Evolutionary conservation across 2,113 vertebrate genomes (phyloP).

Genomic region (Saimiri boliviensis): DNA sequence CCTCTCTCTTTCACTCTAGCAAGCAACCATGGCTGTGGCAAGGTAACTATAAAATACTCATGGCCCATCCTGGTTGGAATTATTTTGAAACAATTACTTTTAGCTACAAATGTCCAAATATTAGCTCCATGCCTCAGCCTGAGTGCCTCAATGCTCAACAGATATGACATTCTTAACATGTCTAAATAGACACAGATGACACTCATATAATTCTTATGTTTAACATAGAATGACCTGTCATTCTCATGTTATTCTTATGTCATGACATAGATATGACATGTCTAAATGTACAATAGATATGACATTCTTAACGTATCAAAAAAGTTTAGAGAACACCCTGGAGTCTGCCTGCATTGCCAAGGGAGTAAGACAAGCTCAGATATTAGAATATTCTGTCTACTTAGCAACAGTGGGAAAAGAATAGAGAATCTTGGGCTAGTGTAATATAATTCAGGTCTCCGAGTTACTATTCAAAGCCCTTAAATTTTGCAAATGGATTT

Average conservation of each 20-base stretch:
- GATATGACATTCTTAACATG: neutral
- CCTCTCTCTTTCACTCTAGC: neutral
- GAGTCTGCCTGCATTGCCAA: neutral
- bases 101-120: slow-evolving; percentile 7
- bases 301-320: neutral
- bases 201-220: neutral
- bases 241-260: too few relatives aligned
- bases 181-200: neutral
- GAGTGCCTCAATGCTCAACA: neutral
- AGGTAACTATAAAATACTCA: neutral
- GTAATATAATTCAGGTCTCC: neutral
- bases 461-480: slow-evolving; percentile 16
- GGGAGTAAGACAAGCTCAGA: neutral
- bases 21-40: neutral
- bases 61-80: neutral
- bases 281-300: neutral
- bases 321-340: neutral
- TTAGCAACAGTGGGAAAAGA: slow-evolving; percentile 28
- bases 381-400: neutral
- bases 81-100: slow-evolving; percentile 43
- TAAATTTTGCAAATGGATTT: slow-evolving; percentile 14
- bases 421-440: neutral
- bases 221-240: too few relatives aligned
- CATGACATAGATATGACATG: too few relatives aligned
- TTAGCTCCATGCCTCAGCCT: neutral